Percentiles rank a stretch among this genome's conserved stretches.
phyloP scores from a whole-genome alignment of 2,888 invertebrate species.

The Himalopsyche tibetana region DNA sequence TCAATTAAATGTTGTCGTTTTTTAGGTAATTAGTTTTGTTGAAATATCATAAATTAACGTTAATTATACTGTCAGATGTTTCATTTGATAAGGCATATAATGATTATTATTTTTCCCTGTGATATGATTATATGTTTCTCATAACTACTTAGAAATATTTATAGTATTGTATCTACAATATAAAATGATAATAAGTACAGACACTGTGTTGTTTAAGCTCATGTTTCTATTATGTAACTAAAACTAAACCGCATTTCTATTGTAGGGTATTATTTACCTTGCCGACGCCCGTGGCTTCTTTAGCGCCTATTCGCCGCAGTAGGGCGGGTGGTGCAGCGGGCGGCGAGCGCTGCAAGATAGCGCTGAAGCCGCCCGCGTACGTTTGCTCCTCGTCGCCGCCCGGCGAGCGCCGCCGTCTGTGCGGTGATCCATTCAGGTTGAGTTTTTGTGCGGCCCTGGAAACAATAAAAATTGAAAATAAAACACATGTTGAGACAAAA shows the following conservation, averaged over 20 bases:
- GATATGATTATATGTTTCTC: no score
- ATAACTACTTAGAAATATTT: no score
- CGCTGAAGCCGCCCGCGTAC: constrained; percentile 81
- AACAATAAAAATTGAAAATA: constrained; percentile 66
- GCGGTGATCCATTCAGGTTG: constrained; percentile 80
- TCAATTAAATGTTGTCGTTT: no score
- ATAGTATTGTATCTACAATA: no score
- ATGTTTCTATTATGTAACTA: not conserved
- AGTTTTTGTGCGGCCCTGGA: constrained; percentile 83
- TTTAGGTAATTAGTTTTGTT: no score
- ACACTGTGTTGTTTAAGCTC: not conserved
- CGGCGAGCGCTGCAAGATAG: constrained; percentile 83
- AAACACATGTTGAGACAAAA: not conserved
- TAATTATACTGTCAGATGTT: no score
- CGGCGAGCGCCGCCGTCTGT: constrained; percentile 79
- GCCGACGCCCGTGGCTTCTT: constrained; percentile 87
- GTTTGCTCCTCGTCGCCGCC: constrained; percentile 71
- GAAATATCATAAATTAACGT: no score
- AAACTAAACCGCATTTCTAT: not conserved
- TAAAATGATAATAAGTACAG: not conserved
- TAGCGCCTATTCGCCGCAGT: constrained; percentile 84
- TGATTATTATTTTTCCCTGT: no score
- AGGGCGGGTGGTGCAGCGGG: constrained; percentile 89
- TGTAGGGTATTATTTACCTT: constrained; percentile 78
- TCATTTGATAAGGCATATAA: no score